These are phyloP conservation scores for Oikopleura vanhoeffeni DNA, from an alignment of 23 tunicate genomes.

Conservation along the genomic window DNA sequence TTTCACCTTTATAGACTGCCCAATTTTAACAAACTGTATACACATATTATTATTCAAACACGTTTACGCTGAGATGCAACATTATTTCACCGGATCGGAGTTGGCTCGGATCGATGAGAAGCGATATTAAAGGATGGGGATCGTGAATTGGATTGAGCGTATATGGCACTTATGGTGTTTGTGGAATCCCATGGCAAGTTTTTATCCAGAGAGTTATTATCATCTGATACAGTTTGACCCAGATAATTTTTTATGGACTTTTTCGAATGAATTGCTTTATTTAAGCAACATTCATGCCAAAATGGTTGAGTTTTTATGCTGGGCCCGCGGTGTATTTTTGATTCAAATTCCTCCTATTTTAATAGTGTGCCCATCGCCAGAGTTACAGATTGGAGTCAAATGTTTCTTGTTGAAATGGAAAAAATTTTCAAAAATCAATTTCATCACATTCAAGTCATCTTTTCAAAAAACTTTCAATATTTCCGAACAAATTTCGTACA, in stretches of 20 bases:
- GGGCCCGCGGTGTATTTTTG: slow-evolving; percentile 44
- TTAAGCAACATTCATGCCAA: slow-evolving; percentile 32
- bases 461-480: too few relatives aligned
- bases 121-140: background rate
- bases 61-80: too few relatives aligned
- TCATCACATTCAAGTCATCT: too few relatives aligned
- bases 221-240: slow-evolving; percentile 22
- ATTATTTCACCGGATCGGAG: too few relatives aligned
- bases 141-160: background rate
- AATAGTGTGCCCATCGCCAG: slow-evolving; percentile 56
- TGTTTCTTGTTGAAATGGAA: background rate
- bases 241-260: background rate
- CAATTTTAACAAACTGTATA: too few relatives aligned
- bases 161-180: slow-evolving; percentile 20
- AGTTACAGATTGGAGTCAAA: background rate
- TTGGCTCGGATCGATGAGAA: background rate
- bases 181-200: slow-evolving; percentile 77
- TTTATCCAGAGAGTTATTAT: slow-evolving; percentile 57
- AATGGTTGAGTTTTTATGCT: slow-evolving; percentile 31
- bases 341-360: slow-evolving; percentile 38
- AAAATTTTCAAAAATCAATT: too few relatives aligned
- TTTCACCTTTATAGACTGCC: too few relatives aligned
- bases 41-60: too few relatives aligned
- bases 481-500: too few relatives aligned
- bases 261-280: background rate